Evolutionary conservation across 2,888 invertebrate genomes (phyloP).

Genomic region (Chrysina gloriosa): DNA sequence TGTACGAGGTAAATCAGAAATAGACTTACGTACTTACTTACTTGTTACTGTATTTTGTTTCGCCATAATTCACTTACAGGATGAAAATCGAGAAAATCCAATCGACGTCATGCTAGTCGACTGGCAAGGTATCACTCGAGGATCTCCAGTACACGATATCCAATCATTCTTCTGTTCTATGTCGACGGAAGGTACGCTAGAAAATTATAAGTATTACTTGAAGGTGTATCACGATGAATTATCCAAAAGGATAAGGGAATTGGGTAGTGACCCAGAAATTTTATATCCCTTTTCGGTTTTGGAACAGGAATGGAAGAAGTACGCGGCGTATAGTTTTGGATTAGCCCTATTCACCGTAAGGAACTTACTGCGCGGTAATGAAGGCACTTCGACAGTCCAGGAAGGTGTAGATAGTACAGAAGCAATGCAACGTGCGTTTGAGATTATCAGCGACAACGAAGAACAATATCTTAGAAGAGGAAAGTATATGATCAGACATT

Average conservation of each 20-base stretch:
- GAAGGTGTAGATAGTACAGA: too few relatives aligned
- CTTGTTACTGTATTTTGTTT: neutral
- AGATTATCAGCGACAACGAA: neutral
- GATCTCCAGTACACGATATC: constrained; percentile 15
- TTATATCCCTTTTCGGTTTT: constrained; percentile 4
- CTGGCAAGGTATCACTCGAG: constrained; percentile 10
- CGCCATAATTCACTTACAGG: neutral
- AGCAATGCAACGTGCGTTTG: too few relatives aligned
- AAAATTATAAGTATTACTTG: constrained; percentile 14
- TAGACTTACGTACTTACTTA: neutral
- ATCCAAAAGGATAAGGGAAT: constrained; percentile 1
- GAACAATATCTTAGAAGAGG: neutral
- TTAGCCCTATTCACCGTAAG: neutral
- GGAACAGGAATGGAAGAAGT: constrained; percentile 8
- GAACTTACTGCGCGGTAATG: neutral
- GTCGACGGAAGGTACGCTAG: neutral
- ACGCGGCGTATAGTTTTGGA: neutral
- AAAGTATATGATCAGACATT: neutral
- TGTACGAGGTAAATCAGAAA: constrained; percentile 40
- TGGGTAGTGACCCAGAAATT: constrained; percentile 13
- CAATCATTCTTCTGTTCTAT: neutral
- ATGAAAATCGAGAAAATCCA: neutral
- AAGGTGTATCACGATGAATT: constrained; percentile 1
- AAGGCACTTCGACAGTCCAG: neutral
- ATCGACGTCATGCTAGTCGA: constrained; percentile 12